Conservation (phyloP, 2,113 vertebrate genomes). For the Pungitius pungitius region DNA sequence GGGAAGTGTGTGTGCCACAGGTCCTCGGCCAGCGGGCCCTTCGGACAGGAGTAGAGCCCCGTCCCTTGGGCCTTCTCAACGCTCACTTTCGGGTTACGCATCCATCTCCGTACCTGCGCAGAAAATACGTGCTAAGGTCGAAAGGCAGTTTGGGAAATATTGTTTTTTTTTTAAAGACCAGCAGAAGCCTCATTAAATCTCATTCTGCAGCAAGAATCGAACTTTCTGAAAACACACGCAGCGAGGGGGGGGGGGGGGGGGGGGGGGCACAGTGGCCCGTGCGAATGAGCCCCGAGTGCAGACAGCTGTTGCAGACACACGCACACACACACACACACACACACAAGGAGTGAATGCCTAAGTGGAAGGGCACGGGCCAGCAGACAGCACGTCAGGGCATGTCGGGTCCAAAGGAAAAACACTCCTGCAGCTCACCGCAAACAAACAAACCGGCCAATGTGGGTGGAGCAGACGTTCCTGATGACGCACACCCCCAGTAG, state of each 20-base stretch:
- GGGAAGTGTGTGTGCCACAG: slow-evolving; percentile 84
- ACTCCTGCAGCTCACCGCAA: slow-evolving; percentile 27
- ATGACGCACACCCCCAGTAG: background rate
- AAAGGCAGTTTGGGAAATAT: background rate
- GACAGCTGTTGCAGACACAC: slow-evolving; percentile 39
- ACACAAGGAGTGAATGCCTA: slow-evolving; percentile 31
- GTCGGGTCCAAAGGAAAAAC: slow-evolving; percentile 45
- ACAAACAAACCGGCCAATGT: slow-evolving; percentile 39
- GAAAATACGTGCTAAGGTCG: background rate
- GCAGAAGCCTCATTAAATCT: slow-evolving; percentile 7
- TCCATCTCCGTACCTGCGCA: slow-evolving; percentile 92
- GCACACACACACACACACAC: slow-evolving; percentile 23
- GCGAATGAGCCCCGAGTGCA: slow-evolving; percentile 34
- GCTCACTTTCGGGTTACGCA: slow-evolving; percentile 90
- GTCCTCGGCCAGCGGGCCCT: slow-evolving; percentile 83
- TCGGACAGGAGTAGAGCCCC: slow-evolving; percentile 82
- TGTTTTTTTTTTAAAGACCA: background rate
- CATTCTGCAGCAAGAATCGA: slow-evolving; percentile 15
- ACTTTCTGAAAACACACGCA: slow-evolving; percentile 55
- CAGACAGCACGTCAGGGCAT: slow-evolving; percentile 61
- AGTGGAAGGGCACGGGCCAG: slow-evolving; percentile 41
- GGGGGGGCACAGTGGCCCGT: slow-evolving; percentile 22
- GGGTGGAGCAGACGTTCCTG: background rate
- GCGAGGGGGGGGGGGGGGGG: no score
- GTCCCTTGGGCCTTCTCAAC: slow-evolving; percentile 88